Conservation (phyloP, 2,113 vertebrate species). For the Alaudala cheleensis region DNA sequence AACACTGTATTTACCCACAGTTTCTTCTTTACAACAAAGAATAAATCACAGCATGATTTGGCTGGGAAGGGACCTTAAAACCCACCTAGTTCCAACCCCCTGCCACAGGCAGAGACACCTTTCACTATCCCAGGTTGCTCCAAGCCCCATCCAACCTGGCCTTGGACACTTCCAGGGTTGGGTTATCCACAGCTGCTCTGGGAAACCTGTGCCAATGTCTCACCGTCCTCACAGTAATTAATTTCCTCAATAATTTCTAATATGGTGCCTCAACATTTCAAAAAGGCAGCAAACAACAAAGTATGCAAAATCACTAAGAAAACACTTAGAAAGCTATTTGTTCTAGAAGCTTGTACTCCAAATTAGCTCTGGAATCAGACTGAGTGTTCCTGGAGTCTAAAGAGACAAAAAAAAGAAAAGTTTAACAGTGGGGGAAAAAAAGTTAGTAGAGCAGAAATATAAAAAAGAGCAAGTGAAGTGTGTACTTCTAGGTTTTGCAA, state of each 20-base stretch:
- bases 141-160: neutral
- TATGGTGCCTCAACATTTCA: neutral
- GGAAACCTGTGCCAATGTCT: neutral
- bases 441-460: neutral
- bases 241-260: neutral
- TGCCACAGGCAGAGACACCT: neutral
- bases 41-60: neutral
- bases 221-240: neutral
- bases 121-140: neutral
- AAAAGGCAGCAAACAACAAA: neutral
- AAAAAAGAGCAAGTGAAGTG: neutral
- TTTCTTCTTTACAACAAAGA: neutral
- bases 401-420: neutral
- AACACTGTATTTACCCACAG: neutral
- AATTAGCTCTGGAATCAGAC: neutral
- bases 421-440: fast-evolving
- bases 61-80: neutral
- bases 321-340: neutral
- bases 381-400: neutral
- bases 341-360: neutral
- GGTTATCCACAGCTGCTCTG: neutral
- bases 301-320: neutral
- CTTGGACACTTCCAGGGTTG: neutral
- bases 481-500: neutral
- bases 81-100: neutral